Evolutionary conservation across 1,140 invertebrate species (phyloP).

Genomic region (Holotrichia oblita): DNA sequence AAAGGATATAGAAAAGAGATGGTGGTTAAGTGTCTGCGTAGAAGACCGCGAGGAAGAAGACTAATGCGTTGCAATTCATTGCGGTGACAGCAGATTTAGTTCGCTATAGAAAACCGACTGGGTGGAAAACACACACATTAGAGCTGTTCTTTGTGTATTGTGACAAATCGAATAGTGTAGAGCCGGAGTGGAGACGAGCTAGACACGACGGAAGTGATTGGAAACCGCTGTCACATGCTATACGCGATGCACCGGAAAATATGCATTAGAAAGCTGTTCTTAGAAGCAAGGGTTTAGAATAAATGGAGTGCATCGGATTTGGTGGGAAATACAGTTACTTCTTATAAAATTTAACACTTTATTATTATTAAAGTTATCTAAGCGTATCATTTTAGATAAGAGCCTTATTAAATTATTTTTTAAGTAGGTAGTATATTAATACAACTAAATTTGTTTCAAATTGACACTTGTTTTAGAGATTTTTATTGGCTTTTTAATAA

Average conservation of each 20-base stretch:
- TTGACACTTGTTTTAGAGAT: too few species aligned
- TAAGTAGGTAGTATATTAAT: too few species aligned
- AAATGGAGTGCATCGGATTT: too few species aligned
- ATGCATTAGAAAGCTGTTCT: not conserved
- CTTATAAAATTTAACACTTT: too few species aligned
- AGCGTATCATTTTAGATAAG: too few species aligned
- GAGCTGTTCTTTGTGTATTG: slow-evolving; percentile 18
- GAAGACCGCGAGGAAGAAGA: slow-evolving; percentile 27
- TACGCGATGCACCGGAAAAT: not conserved
- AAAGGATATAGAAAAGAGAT: not conserved
- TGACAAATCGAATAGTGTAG: slow-evolving; percentile 3
- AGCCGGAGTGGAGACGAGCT: not conserved
- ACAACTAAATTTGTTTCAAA: too few species aligned
- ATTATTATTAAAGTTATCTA: too few species aligned
- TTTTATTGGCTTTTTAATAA: too few species aligned
- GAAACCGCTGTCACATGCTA: slow-evolving; percentile 8
- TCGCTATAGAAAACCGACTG: slow-evolving; percentile 35
- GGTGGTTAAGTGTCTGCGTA: not conserved
- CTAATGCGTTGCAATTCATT: slow-evolving; percentile 41
- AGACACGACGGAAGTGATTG: not conserved
- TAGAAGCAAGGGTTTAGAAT: too few species aligned
- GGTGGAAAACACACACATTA: slow-evolving; percentile 40
- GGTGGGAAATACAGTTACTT: too few species aligned
- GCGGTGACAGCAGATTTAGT: slow-evolving; percentile 40
- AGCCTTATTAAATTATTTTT: too few species aligned